These are phyloP conservation scores for Drosophila grimshawi DNA, from an alignment of 1,140 invertebrate genomes.

Conservation along the genomic window DNA sequence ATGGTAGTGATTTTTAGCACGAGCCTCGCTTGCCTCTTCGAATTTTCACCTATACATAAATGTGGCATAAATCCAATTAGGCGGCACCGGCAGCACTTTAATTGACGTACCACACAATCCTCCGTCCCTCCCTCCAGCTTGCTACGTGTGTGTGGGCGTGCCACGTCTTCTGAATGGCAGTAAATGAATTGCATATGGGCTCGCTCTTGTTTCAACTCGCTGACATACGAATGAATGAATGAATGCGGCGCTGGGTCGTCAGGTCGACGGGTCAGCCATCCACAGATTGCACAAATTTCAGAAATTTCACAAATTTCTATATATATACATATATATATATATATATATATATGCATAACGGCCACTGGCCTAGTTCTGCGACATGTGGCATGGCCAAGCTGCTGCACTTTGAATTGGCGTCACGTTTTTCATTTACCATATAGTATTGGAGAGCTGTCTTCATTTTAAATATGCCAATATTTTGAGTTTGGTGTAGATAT, in stretches of 20 bases:
- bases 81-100: conserved; percentile 74
- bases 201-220: conserved; percentile 58
- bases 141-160: conserved; percentile 13
- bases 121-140: not conserved
- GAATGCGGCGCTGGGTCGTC: conserved; percentile 34
- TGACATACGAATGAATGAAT: conserved; percentile 69
- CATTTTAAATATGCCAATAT: conserved; percentile 2
- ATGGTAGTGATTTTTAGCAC: conserved; percentile 74
- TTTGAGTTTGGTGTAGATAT: not conserved
- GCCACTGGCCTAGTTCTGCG: conserved; percentile 35
- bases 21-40: conserved; percentile 38
- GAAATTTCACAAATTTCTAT: not conserved
- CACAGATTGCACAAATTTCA: conserved; percentile 1
- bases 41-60: conserved; percentile 80
- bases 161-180: conserved; percentile 47
- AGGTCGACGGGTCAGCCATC: conserved; percentile 33
- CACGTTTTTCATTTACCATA: conserved; percentile 30
- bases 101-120: conserved; percentile 56
- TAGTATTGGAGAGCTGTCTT: conserved; percentile 12
- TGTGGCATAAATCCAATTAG: conserved; percentile 82
- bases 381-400: conserved; percentile 11
- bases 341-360: conserved; percentile 7
- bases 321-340: not conserved
- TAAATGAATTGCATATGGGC: conserved; percentile 76
- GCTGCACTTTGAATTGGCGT: conserved; percentile 27